Base-by-base conservation (phyloP, 2,888 invertebrate species). In the Dolomedes plantarius region DNA sequence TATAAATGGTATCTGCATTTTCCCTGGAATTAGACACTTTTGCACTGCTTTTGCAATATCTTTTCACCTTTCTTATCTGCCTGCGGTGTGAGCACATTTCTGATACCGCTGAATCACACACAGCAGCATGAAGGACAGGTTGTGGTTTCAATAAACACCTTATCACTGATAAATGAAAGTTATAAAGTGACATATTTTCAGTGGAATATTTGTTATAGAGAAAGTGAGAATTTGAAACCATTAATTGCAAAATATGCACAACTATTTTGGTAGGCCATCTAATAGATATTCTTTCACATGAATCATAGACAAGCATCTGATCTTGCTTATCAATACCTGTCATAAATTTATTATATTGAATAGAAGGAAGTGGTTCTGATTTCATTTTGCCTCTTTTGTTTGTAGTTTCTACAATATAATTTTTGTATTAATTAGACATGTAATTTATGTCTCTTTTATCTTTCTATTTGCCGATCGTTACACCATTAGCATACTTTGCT, bases 251-350 rank as follows among this genome's bases (percentile, higher is more conserved):
- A 69, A 68, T 78, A 50, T 78, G 78, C 23, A 50, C 27, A 56
- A 68, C 78, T 56, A 68, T 83, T 69, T 74, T 68, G 1, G 32
- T 62, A 23, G 23, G 65, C 56, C 68, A 76, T n/a, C 46, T 62
- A 67, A 69, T 76, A 9, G 68, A 83, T 69, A 83, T 83, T 46
- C 77, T 75, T 23, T 78, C 36, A 50, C 62, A 77, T 29, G 76
- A 31, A 68, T 83, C 83, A 72, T 76, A 83, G 16, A 56, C 9
- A 36, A 77, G 32, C 77, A 77, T 82, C 31, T 82, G 82, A 46
- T 76, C 69, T 46, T 67, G 27, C 27, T 68, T 74, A 76, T 82
- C 67, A 32, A 77, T 83, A 19, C 69, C 77, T 62, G 50, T 16
- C 68, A 77, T 77, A 56, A 46, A 76, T 69, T 77, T 68, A 46